These are phyloP conservation scores for Phrynocephalus vlangalii DNA, from an alignment of 2,797 vertebrate genomes.

Conservation along the genomic window DNA sequence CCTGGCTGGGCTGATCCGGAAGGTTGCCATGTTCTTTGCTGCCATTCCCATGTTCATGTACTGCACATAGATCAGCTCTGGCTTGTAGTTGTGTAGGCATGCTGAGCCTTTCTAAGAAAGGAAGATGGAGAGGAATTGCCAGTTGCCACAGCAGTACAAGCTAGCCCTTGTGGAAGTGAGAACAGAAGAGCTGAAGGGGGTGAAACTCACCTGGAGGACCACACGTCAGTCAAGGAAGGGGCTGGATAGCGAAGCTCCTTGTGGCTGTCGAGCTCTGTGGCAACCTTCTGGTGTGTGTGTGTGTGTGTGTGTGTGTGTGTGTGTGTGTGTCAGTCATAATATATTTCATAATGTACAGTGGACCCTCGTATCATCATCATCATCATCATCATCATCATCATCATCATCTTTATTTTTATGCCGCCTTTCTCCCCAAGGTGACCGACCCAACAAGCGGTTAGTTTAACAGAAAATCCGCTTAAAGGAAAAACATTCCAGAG, in stretches of 20 bases:
- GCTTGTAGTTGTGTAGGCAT: neutral
- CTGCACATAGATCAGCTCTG: neutral
- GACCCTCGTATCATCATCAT: no score
- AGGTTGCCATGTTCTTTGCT: neutral
- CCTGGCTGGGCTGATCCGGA: neutral
- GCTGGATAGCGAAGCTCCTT: neutral
- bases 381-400: no score
- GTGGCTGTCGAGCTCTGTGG: neutral
- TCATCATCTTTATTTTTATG: no score
- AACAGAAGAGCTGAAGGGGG: neutral
- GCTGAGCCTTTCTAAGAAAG: neutral
- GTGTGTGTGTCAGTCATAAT: neutral
- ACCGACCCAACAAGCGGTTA: no score
- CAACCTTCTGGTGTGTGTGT: neutral
- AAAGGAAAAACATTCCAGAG: no score
- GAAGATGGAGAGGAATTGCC: neutral
- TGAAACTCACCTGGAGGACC: neutral
- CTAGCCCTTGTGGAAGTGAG: neutral
- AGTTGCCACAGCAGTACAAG: no score
- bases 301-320: no score
- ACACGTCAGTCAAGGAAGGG: neutral
- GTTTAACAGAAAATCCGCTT: no score
- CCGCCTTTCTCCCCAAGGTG: no score
- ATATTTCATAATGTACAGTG: no score
- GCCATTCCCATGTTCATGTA: no score